A percentile compares a stretch with the other conserved stretches of the same genome.
Conservation (phyloP, 1,140 invertebrate genomes). For the Uloborus diversus region DNA sequence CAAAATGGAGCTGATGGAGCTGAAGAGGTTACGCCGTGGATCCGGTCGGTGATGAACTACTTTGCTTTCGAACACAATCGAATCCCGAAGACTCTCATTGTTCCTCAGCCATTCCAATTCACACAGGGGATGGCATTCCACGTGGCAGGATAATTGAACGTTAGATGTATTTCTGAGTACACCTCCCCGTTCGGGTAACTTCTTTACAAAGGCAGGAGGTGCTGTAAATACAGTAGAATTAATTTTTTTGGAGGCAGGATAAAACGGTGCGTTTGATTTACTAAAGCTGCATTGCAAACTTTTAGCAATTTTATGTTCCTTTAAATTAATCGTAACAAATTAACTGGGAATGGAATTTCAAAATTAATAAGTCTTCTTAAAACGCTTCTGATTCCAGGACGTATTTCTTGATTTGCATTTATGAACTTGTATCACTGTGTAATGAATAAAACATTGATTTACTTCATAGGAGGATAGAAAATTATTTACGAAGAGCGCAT, state of each 20-base stretch:
- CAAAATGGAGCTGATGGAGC: conserved; percentile 83
- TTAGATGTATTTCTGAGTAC: conserved; percentile 74
- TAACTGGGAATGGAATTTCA: too few species aligned
- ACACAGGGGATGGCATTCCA: conserved; percentile 85
- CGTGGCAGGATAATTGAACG: conserved; percentile 83
- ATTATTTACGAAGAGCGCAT: too few species aligned
- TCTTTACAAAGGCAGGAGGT: conserved; percentile 84
- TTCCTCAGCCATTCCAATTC: conserved; percentile 86
- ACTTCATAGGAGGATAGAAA: too few species aligned
- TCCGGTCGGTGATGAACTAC: conserved; percentile 62
- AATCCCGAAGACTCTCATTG: conserved; percentile 57
- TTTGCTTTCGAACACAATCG: conserved; percentile 45
- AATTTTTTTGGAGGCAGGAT: too few species aligned
- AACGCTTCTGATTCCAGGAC: too few species aligned
- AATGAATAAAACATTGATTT: too few species aligned
- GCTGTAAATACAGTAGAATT: conserved; percentile 69
- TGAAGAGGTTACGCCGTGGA: conserved; percentile 78
- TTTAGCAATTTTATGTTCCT: too few species aligned
- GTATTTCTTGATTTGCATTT: too few species aligned
- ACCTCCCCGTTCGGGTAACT: conserved; percentile 80
- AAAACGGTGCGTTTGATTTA: too few species aligned
- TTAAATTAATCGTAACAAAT: too few species aligned
- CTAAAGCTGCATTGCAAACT: neutral
- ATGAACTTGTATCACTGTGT: too few species aligned
- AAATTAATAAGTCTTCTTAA: too few species aligned